Evolutionary conservation across 2,113 vertebrate species (phyloP).

Genomic region (Lucifuga dentata): DNA sequence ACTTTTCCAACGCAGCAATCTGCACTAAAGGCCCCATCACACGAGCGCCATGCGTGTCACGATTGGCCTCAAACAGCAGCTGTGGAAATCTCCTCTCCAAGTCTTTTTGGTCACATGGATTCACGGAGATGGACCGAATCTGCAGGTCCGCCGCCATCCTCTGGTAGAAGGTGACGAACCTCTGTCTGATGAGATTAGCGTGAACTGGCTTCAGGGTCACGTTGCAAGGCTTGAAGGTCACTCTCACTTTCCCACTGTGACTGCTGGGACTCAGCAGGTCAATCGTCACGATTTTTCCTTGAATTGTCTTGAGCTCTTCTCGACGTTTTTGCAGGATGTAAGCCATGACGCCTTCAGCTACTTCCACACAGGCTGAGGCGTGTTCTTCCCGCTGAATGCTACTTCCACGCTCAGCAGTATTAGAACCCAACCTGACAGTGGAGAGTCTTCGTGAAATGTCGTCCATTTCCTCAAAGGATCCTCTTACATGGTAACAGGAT

Average conservation of each 20-base stretch:
- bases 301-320: constrained; percentile 48
- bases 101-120: neutral
- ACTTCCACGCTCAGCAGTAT: neutral
- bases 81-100: constrained; percentile 61
- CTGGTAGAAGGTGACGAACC: constrained; percentile 80
- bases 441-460: neutral
- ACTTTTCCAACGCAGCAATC: constrained; percentile 47
- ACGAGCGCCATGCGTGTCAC: neutral
- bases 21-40: constrained; percentile 61
- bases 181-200: constrained; percentile 53
- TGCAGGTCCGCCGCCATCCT: constrained; percentile 71
- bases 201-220: fast-evolving
- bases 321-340: constrained; percentile 66
- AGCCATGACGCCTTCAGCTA: constrained; percentile 56
- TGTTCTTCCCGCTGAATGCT: neutral
- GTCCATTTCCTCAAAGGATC: constrained; percentile 57
- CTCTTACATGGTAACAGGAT: constrained; percentile 13
- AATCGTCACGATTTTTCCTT: constrained; percentile 13
- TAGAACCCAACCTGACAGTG: neutral
- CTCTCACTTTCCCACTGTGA: fast-evolving
- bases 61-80: constrained; percentile 40
- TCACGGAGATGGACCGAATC: neutral
- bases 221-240: constrained; percentile 13
- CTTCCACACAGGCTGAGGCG: neutral
- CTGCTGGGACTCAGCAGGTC: neutral